Conservation (phyloP, 2,888 invertebrate genomes). For the Nezara viridula region DNA sequence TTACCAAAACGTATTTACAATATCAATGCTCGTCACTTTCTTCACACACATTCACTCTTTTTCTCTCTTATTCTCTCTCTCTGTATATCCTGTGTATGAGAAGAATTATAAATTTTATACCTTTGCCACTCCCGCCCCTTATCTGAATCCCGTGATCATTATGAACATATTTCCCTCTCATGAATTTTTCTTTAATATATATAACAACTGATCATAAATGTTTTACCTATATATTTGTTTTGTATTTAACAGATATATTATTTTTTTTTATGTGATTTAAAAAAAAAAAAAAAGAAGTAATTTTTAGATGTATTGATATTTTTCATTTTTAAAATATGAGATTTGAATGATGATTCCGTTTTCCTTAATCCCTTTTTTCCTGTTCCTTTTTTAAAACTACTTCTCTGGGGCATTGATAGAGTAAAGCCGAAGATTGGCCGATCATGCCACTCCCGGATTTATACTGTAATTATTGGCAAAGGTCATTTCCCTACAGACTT, state of each 20-base stretch:
- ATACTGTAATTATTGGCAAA: slow-evolving; percentile 51
- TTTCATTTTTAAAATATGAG: background rate
- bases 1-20: slow-evolving; percentile 63
- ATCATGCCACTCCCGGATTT: slow-evolving; percentile 46
- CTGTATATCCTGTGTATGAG: slow-evolving; percentile 12
- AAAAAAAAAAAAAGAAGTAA: background rate
- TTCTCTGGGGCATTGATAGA: slow-evolving; percentile 64
- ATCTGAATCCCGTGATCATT: background rate
- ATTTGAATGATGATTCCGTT: slow-evolving; percentile 27
- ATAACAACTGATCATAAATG: background rate
- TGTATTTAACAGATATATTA: background rate
- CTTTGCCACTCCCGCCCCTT: slow-evolving; percentile 42
- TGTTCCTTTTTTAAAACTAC: slow-evolving; percentile 54
- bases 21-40: slow-evolving; percentile 64
- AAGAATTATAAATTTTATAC: background rate
- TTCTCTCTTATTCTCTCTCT: slow-evolving; percentile 19
- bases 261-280: background rate
- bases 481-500: slow-evolving; percentile 62
- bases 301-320: background rate
- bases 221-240: background rate
- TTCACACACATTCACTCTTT: slow-evolving; percentile 53
- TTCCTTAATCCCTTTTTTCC: slow-evolving; percentile 40
- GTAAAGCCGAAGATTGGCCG: slow-evolving; percentile 61
- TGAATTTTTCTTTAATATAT: background rate
- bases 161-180: background rate